These are phyloP conservation scores for Odontamblyopus lacepedii DNA, from an alignment of 2,797 vertebrate genomes.

Conservation along the genomic window DNA sequence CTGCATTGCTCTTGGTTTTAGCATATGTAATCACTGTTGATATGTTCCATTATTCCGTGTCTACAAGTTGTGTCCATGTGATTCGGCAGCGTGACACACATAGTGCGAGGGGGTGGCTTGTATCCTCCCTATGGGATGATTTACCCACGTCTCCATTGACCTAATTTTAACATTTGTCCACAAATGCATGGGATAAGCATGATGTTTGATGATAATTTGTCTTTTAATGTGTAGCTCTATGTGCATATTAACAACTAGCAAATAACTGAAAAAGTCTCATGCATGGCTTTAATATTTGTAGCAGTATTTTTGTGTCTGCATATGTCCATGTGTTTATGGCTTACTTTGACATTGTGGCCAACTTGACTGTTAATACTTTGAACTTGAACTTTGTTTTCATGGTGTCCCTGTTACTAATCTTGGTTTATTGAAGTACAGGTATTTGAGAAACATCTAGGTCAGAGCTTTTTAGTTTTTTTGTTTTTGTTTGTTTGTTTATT, in stretches of 20 bases:
- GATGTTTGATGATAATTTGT: neutral
- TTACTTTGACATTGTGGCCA: slow-evolving; percentile 18
- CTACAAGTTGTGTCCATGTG: slow-evolving; percentile 20
- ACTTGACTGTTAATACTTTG: slow-evolving; percentile 42
- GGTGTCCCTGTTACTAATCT: slow-evolving; percentile 29
- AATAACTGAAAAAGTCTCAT: neutral
- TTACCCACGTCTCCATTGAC: slow-evolving; percentile 14
- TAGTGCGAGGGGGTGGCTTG: slow-evolving; percentile 14
- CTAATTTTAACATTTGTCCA: slow-evolving; percentile 20
- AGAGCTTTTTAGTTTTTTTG: neutral
- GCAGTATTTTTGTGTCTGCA: slow-evolving; percentile 7
- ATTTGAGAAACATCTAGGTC: neutral
- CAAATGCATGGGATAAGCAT: slow-evolving; percentile 9
- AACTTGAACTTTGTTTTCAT: slow-evolving; percentile 52
- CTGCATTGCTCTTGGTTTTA: slow-evolving; percentile 2
- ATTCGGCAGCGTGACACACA: slow-evolving; percentile 23
- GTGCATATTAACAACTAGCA: neutral
- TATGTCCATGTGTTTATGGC: slow-evolving; percentile 27
- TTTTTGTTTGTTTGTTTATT: too few species aligned
- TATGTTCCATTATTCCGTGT: neutral
- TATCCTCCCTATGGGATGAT: slow-evolving; percentile 23
- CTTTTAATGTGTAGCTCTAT: neutral
- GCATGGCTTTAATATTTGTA: neutral
- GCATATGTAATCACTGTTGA: slow-evolving; percentile 1
- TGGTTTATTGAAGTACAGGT: neutral